These are phyloP conservation scores for Zootermopsis nevadensis DNA, from an alignment of 2,888 invertebrate genomes.

Conservation along the genomic window DNA sequence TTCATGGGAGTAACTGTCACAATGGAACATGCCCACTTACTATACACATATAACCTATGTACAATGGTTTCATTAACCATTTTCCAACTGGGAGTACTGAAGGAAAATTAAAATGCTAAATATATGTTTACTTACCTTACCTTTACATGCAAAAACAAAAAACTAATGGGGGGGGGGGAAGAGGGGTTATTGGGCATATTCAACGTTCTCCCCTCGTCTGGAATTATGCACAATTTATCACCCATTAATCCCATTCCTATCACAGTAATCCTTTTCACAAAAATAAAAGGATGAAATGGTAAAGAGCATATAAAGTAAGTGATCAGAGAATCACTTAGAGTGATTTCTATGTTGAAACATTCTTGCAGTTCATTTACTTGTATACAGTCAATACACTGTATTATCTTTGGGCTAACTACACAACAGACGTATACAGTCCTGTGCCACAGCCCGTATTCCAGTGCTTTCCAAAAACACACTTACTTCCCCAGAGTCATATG, in stretches of 20 bases:
- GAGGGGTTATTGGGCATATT: background rate
- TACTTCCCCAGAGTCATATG: too few relatives aligned
- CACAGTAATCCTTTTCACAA: constrained; percentile 33
- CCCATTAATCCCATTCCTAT: background rate
- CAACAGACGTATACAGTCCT: background rate
- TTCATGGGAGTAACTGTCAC: background rate
- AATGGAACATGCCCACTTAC: background rate
- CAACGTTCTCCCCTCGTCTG: background rate
- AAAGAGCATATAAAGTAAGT: background rate
- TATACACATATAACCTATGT: background rate
- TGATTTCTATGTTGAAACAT: background rate
- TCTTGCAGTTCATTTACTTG: background rate
- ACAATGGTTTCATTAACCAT: background rate
- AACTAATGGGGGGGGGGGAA: too few relatives aligned
- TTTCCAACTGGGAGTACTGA: background rate
- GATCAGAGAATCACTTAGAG: background rate
- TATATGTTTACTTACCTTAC: background rate
- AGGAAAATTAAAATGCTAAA: background rate
- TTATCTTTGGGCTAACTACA: background rate
- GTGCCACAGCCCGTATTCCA: background rate
- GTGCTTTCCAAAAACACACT: too few relatives aligned
- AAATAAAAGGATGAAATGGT: constrained; percentile 16
- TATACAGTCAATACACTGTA: background rate
- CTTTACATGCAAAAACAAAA: background rate
- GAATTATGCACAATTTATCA: background rate